These are phyloP conservation scores for Cuniculus paca DNA, from an alignment of 2,797 vertebrate species.

Conservation along the genomic window DNA sequence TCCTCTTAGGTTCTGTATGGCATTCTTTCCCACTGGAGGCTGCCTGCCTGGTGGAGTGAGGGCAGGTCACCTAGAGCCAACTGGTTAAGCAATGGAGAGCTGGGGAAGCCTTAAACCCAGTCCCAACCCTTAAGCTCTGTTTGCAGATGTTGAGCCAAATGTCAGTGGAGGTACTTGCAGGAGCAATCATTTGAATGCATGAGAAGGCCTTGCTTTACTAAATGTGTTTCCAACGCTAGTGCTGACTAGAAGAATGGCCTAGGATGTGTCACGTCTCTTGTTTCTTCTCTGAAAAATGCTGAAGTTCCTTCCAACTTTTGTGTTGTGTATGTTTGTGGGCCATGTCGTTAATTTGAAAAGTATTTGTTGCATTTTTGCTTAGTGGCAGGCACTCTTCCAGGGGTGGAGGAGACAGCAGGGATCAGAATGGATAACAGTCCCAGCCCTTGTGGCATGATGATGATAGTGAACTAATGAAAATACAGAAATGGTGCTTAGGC, in stretches of 20 bases:
- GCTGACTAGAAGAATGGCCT: neutral
- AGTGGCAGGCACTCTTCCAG: neutral
- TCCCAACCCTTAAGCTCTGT: neutral
- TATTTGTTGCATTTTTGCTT: neutral
- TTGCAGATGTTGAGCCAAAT: neutral
- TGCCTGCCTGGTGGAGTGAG: neutral
- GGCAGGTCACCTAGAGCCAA: neutral
- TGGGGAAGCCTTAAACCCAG: neutral
- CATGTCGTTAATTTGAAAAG: neutral
- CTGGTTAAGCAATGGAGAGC: neutral
- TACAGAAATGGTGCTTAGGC: neutral
- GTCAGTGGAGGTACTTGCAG: neutral
- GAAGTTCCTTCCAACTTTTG: neutral
- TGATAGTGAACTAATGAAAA: neutral
- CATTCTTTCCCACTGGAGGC: neutral
- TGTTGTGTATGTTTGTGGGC: neutral
- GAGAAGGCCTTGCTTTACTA: neutral
- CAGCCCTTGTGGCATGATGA: neutral
- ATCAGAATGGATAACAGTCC: neutral
- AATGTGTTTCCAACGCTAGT: neutral
- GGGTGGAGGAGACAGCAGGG: neutral
- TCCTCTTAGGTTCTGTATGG: neutral
- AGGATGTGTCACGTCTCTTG: neutral
- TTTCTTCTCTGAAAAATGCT: neutral
- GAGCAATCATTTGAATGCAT: neutral